A percentile compares a stretch with the other conserved stretches of the same genome.
Conservation (phyloP, 2,797 vertebrate species). For the Salmo trutta region DNA sequence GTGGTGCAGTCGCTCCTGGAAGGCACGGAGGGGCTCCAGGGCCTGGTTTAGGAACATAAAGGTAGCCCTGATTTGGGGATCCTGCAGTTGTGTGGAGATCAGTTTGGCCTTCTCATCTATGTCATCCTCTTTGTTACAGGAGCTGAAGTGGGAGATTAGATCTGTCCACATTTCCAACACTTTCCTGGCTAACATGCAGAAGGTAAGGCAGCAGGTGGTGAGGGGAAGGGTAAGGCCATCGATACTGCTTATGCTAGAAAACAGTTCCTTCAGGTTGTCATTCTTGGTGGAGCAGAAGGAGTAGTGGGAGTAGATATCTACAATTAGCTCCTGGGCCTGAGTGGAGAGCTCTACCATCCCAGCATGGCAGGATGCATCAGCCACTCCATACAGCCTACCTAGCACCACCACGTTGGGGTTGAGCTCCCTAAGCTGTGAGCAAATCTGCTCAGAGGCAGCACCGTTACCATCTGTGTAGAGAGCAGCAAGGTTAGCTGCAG, state of each 20-base stretch:
- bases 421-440: constrained; percentile 64
- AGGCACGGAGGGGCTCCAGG: constrained; percentile 66
- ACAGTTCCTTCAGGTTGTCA: constrained; percentile 62
- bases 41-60: constrained; percentile 72
- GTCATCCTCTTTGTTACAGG: constrained; percentile 40
- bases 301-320: constrained; percentile 62
- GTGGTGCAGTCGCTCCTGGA: constrained; percentile 58
- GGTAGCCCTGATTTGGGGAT: constrained; percentile 66
- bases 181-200: constrained; percentile 57
- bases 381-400: constrained; percentile 59
- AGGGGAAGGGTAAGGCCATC: constrained; percentile 34
- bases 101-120: constrained; percentile 48
- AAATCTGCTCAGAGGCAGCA: constrained; percentile 53
- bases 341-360: constrained; percentile 58
- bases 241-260: constrained; percentile 45
- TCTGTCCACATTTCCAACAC: constrained; percentile 68
- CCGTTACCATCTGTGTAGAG: constrained; percentile 55
- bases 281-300: constrained; percentile 53
- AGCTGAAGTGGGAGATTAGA: constrained; percentile 65
- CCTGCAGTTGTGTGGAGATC: constrained; percentile 65
- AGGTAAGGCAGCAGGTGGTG: constrained; percentile 59
- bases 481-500: constrained; percentile 62
- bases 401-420: constrained; percentile 63
- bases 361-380: constrained; percentile 64
- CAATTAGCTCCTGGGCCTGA: constrained; percentile 61